These are phyloP conservation scores for Syngnathus rostellatus DNA, from an alignment of 2,797 vertebrate species.

Conservation along the genomic window DNA sequence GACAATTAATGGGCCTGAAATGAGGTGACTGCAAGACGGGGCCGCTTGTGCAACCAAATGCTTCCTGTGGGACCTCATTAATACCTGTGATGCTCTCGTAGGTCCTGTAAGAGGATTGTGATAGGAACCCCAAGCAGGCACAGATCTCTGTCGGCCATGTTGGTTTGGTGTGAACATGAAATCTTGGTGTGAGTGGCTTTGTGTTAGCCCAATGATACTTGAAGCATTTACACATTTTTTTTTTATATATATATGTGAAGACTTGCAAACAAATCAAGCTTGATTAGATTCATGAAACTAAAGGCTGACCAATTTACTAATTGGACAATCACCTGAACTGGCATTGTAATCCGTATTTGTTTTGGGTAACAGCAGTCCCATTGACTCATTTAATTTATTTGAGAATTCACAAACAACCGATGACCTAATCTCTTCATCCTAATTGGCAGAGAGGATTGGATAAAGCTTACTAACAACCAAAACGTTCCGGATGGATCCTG, in stretches of 20 bases:
- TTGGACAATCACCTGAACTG: slow-evolving; percentile 29
- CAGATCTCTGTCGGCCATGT: slow-evolving; percentile 27
- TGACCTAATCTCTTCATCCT: slow-evolving; percentile 3
- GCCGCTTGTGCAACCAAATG: slow-evolving; percentile 15
- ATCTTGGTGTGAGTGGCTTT: slow-evolving; percentile 46
- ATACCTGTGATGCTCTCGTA: slow-evolving; percentile 27
- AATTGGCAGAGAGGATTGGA: slow-evolving; percentile 4
- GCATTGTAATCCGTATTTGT: slow-evolving; percentile 16
- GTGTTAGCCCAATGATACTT: slow-evolving; percentile 42
- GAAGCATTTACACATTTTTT: slow-evolving; percentile 30
- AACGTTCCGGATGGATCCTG: background rate
- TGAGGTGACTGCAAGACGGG: slow-evolving; percentile 23
- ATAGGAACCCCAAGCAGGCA: slow-evolving; percentile 30
- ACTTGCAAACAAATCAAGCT: slow-evolving; percentile 61
- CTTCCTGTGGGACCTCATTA: slow-evolving; percentile 61
- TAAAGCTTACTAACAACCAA: background rate
- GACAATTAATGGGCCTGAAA: slow-evolving; percentile 15
- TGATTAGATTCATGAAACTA: slow-evolving; percentile 49
- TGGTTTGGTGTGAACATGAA: slow-evolving; percentile 39
- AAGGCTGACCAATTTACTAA: slow-evolving; percentile 37
- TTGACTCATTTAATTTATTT: slow-evolving; percentile 11
- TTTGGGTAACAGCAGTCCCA: slow-evolving; percentile 9
- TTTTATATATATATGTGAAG: slow-evolving; percentile 37
- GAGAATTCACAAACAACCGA: background rate
- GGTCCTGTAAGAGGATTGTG: slow-evolving; percentile 47